Evolutionary conservation across 2,888 invertebrate species (phyloP).

Genomic region (Therioaphis trifolii): DNA sequence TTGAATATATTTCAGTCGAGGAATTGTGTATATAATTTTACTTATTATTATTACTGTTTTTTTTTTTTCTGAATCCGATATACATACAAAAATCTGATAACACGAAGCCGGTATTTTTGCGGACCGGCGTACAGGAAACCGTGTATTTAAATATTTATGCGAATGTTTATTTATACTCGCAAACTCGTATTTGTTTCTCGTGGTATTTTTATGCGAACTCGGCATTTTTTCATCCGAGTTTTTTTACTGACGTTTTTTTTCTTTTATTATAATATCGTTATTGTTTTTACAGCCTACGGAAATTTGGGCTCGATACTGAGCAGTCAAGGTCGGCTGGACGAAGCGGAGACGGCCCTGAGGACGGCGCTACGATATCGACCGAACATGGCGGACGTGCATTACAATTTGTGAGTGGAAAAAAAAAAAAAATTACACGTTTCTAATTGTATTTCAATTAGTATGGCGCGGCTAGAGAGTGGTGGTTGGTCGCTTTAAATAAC

Average conservation of each 20-base stretch:
- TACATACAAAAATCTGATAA: not conserved
- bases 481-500: slow-evolving; percentile 11
- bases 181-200: not conserved
- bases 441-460: not conserved
- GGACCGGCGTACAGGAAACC: not conserved
- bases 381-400: slow-evolving; percentile 99
- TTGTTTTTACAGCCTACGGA: slow-evolving; percentile 82
- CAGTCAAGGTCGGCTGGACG: slow-evolving; percentile 83
- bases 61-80: no score
- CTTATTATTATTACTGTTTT: slow-evolving; percentile 7
- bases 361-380: slow-evolving; percentile 89
- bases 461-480: not conserved
- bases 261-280: not conserved
- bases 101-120: not conserved
- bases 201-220: not conserved
- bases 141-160: slow-evolving; percentile 17
- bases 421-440: not conserved
- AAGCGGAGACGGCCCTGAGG: slow-evolving; percentile 91
- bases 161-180: not conserved
- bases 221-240: not conserved
- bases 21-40: not conserved
- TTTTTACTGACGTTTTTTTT: not conserved
- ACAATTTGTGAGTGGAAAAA: slow-evolving; percentile 73
- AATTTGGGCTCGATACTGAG: slow-evolving; percentile 96
- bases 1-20: no score